Percentiles rank a stretch among this genome's conserved stretches.
Conservation (phyloP, 2,888 invertebrate genomes). For the Orthosia incerta region DNA sequence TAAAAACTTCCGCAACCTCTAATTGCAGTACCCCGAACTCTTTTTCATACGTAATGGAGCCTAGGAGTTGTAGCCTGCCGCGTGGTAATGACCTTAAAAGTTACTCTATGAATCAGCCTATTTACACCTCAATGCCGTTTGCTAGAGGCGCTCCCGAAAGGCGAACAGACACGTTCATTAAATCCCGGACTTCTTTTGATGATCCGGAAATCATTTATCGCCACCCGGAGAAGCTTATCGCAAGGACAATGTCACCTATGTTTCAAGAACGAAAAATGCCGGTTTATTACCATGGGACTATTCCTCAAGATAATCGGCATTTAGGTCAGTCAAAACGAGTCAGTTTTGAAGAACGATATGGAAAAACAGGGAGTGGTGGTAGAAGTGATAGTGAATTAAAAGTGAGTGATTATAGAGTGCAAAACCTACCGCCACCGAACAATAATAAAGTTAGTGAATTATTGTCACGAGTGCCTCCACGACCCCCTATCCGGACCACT, state of each 20-base stretch:
- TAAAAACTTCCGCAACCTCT: conserved; percentile 69
- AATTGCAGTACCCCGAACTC: conserved; percentile 77
- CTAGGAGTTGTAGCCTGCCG: conserved; percentile 81
- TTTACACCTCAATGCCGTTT: conserved; percentile 76
- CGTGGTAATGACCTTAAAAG: conserved; percentile 75
- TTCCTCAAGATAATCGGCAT: conserved; percentile 66
- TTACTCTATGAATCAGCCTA: conserved; percentile 71
- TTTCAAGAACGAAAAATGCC: conserved; percentile 66
- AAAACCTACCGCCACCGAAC: conserved; percentile 54
- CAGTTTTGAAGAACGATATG: conserved; percentile 78
- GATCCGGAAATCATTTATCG: conserved; percentile 80
- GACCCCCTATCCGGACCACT: conserved; percentile 83
- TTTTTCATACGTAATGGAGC: conserved; percentile 72
- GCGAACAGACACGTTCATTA: conserved; percentile 82
- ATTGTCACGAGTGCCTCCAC: conserved; percentile 75
- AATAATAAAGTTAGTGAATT: conserved; percentile 64
- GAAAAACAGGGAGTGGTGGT: conserved; percentile 55
- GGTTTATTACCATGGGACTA: conserved; percentile 72
- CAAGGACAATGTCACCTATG: conserved; percentile 63
- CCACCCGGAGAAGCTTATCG: conserved; percentile 77
- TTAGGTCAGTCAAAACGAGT: conserved; percentile 77
- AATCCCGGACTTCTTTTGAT: conserved; percentile 65
- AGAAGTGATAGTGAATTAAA: conserved; percentile 65
- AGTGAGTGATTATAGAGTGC: conserved; percentile 63
- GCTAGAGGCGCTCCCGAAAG: conserved; percentile 81